Evolutionary conservation across 1,140 invertebrate genomes (phyloP).

Genomic region (Araneus ventricosus): DNA sequence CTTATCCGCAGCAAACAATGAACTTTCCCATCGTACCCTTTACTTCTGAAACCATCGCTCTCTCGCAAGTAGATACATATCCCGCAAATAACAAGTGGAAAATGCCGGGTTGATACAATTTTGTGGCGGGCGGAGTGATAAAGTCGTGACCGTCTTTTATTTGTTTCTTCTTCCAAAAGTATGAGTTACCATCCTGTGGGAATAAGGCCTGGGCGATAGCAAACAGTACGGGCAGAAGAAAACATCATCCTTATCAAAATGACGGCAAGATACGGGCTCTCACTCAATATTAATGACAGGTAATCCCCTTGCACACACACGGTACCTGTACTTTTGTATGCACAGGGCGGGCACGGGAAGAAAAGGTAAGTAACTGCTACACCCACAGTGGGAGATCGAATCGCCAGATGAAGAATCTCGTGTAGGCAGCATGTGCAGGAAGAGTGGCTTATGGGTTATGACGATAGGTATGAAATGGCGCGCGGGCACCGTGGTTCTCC

Average conservation of each 20-base stretch:
- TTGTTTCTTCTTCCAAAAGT: background rate
- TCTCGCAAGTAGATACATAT: no score
- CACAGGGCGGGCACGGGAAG: background rate
- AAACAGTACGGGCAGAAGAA: background rate
- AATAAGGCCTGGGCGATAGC: slow-evolving; percentile 1
- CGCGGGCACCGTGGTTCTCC: no score
- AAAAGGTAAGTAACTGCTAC: slow-evolving; percentile 23
- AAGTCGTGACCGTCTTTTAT: background rate
- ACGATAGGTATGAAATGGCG: no score
- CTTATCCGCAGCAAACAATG: no score
- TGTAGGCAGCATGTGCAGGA: background rate
- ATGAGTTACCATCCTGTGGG: background rate
- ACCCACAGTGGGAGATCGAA: slow-evolving; percentile 11
- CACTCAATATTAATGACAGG: slow-evolving; percentile 47
- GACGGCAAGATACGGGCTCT: slow-evolving; percentile 25
- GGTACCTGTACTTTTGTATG: slow-evolving; percentile 42
- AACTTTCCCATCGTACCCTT: no score
- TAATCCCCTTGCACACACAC: slow-evolving; percentile 26
- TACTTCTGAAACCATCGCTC: no score
- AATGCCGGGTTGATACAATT: background rate
- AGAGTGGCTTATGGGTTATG: no score
- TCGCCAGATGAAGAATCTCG: slow-evolving; percentile 5
- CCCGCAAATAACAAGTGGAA: no score
- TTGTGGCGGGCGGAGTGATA: background rate
- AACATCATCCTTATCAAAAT: slow-evolving; percentile 37